These are phyloP conservation scores for Drosophila melanosoma DNA, from an alignment of 2,888 invertebrate genomes.

Conservation along the genomic window DNA sequence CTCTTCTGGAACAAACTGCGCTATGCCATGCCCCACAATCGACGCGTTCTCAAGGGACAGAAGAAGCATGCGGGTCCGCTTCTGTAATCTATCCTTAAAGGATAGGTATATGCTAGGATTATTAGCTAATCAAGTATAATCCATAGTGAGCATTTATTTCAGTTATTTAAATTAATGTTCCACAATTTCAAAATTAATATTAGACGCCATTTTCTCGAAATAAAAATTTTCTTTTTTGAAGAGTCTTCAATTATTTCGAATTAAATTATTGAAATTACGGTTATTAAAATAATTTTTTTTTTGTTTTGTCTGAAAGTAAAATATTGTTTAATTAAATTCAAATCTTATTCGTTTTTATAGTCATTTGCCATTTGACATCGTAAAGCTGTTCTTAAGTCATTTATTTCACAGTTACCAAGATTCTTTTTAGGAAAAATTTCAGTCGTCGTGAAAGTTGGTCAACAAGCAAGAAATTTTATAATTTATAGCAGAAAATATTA, in stretches of 20 bases:
- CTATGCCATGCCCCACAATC: conserved; percentile 88
- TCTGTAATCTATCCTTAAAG: conserved; percentile 33
- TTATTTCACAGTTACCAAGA: conserved; percentile 19
- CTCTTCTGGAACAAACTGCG: conserved; percentile 92
- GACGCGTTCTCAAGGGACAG: conserved; percentile 77
- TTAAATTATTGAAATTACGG: background rate
- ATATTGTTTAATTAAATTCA: conserved; percentile 58
- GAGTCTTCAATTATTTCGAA: background rate
- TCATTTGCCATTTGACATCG: conserved; percentile 22
- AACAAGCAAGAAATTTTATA: conserved; percentile 8
- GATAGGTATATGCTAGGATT: background rate
- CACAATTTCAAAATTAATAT: background rate
- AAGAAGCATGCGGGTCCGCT: conserved; percentile 66
- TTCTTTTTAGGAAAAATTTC: background rate
- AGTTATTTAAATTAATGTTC: background rate
- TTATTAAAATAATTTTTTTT: too few species aligned
- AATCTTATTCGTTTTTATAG: conserved; percentile 15
- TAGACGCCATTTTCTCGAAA: background rate
- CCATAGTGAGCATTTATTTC: background rate
- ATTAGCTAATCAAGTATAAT: background rate
- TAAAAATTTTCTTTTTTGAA: background rate
- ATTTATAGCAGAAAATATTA: conserved; percentile 14
- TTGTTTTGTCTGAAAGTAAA: conserved; percentile 7
- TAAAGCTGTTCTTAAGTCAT: conserved; percentile 1
- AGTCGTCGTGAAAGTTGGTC: background rate